These are phyloP conservation scores for Rugalucina vietnamica DNA, from an alignment of 2,888 invertebrate species.

Conservation along the genomic window DNA sequence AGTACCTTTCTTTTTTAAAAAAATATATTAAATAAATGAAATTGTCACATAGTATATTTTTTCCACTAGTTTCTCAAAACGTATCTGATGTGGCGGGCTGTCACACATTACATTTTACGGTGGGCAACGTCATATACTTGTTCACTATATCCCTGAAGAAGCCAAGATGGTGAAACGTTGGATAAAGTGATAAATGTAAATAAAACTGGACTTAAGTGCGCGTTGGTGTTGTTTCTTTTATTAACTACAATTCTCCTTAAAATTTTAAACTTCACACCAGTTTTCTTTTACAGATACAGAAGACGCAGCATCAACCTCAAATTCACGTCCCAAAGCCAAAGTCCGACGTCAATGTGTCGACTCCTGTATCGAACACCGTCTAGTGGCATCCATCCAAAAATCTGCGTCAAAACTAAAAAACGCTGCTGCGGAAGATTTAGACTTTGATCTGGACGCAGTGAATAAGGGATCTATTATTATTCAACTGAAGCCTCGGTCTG, in stretches of 20 bases:
- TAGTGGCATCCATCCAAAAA: conserved; percentile 51
- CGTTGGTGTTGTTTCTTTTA: too few relatives aligned
- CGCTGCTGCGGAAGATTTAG: conserved; percentile 21
- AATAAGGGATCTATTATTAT: conserved; percentile 63
- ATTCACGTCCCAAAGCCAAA: conserved; percentile 22
- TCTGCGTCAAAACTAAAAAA: conserved; percentile 29
- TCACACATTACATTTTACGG: too few relatives aligned
- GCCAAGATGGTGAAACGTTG: too few relatives aligned
- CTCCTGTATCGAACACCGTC: conserved; percentile 39
- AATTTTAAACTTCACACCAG: not conserved
- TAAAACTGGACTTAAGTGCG: too few relatives aligned
- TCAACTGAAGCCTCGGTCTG: conserved; percentile 43
- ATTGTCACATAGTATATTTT: too few relatives aligned
- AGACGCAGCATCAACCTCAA: conserved; percentile 17
- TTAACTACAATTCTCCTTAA: not conserved
- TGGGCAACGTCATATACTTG: too few relatives aligned
- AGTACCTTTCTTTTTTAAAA: too few relatives aligned
- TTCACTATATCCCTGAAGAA: too few relatives aligned
- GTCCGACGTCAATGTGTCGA: conserved; percentile 44
- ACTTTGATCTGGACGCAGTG: conserved; percentile 52
- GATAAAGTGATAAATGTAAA: too few relatives aligned
- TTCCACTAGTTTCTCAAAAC: too few relatives aligned
- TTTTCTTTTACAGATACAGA: not conserved
- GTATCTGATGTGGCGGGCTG: too few relatives aligned
- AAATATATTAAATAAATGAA: too few relatives aligned